Conservation (phyloP, 2,888 invertebrate species). For the Chrysolina oricalcia region DNA sequence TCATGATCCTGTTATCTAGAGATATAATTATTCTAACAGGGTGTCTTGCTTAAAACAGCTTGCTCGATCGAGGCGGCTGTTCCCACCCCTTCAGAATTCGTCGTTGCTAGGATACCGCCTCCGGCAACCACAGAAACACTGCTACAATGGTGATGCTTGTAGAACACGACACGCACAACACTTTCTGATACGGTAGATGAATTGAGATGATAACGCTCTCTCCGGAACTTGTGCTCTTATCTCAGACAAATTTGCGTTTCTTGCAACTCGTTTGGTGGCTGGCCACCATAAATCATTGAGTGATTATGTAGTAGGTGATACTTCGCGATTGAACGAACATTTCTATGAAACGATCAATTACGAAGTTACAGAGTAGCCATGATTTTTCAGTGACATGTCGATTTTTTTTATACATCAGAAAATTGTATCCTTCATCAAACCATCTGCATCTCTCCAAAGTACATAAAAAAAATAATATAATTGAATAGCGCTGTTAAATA, state of each 20-base stretch:
- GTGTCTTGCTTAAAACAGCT: slow-evolving; percentile 73
- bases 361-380: too few species aligned
- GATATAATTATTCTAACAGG: slow-evolving; percentile 73
- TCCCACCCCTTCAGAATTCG: slow-evolving; percentile 58
- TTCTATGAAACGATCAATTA: too few species aligned
- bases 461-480: too few species aligned
- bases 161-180: slow-evolving; percentile 70
- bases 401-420: too few species aligned
- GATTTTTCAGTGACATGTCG: too few species aligned
- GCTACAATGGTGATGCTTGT: slow-evolving; percentile 72
- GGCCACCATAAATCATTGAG: background rate
- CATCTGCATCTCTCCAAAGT: too few species aligned
- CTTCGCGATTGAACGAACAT: too few species aligned
- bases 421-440: too few species aligned
- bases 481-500: too few species aligned
- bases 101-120: slow-evolving; percentile 71
- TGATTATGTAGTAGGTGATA: background rate
- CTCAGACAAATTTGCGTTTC: slow-evolving; percentile 43
- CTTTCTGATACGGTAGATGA: slow-evolving; percentile 69
- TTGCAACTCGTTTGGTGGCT: slow-evolving; percentile 32
- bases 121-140: slow-evolving; percentile 72
- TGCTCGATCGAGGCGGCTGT: slow-evolving; percentile 68
- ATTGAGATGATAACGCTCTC: slow-evolving; percentile 69
- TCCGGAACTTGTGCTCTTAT: slow-evolving; percentile 43
- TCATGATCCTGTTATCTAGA: slow-evolving; percentile 72